Percentiles rank a stretch among this genome's conserved stretches.
Evolutionary conservation across 2,113 vertebrate genomes (phyloP).

Genomic region (Elaphurus davidianus): DNA sequence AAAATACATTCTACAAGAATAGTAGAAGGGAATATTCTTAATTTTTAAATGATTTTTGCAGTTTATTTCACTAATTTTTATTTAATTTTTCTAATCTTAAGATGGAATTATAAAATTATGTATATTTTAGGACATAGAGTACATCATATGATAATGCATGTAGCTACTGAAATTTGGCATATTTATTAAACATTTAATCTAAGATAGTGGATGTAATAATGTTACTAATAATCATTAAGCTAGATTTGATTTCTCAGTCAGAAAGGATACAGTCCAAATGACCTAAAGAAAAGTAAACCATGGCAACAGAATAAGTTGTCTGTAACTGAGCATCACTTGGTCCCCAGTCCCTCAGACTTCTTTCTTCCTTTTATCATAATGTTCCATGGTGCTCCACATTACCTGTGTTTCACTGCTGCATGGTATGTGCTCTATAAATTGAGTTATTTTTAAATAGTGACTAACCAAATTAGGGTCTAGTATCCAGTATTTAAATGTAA

Average conservation of each 20-base stretch:
- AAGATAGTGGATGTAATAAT: not conserved
- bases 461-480: not conserved
- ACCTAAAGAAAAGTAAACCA: not conserved
- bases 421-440: not conserved
- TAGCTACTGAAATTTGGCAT: not conserved
- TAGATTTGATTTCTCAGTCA: not conserved
- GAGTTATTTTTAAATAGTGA: not conserved
- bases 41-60: not conserved
- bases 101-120: not conserved
- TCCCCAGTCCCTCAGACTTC: not conserved
- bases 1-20: not conserved
- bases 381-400: not conserved
- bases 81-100: not conserved
- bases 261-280: not conserved
- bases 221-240: not conserved
- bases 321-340: not conserved
- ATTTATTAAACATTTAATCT: not conserved
- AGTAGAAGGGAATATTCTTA: not conserved
- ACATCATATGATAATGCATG: not conserved
- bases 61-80: not conserved
- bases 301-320: not conserved
- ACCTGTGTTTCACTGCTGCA: not conserved
- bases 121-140: not conserved
- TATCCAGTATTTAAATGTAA: not conserved
- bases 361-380: not conserved